phyloP scores from a whole-genome alignment of 2,888 invertebrate species.

The Lydus trimaculatus region DNA sequence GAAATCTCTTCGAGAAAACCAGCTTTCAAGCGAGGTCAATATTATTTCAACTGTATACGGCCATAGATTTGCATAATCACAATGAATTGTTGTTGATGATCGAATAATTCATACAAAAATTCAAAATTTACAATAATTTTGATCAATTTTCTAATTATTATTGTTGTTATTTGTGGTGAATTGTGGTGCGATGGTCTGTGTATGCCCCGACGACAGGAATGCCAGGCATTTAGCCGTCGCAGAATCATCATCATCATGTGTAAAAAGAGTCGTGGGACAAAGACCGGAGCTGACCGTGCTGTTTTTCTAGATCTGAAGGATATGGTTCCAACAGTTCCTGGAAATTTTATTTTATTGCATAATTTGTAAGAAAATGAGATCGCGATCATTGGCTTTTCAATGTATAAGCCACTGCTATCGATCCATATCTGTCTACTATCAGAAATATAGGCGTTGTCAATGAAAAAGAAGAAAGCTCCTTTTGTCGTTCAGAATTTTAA shows the following conservation, averaged over 20 bases:
- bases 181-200: not conserved
- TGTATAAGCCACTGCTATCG: not conserved
- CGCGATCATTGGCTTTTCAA: not conserved
- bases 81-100: not conserved
- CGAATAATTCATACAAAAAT: not conserved
- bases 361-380: not conserved
- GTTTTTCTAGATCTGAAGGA: not conserved
- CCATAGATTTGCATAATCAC: not conserved
- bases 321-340: conserved; percentile 8
- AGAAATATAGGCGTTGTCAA: no score
- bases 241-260: conserved; percentile 17
- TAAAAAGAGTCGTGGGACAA: conserved; percentile 24
- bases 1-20: conserved; percentile 14
- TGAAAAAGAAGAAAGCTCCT: not conserved
- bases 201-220: no score
- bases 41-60: not conserved
- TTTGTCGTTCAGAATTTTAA: no score
- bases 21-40: conserved; percentile 6
- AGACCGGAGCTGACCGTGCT: conserved; percentile 18
- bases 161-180: conserved; percentile 24
- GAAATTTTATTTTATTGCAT: conserved; percentile 5
- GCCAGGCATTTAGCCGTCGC: conserved; percentile 4
- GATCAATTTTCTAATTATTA: not conserved
- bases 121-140: not conserved
- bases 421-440: not conserved